phyloP scores from a whole-genome alignment of 2,797 vertebrate genomes.

The Phrynocephalus vlangalii region DNA sequence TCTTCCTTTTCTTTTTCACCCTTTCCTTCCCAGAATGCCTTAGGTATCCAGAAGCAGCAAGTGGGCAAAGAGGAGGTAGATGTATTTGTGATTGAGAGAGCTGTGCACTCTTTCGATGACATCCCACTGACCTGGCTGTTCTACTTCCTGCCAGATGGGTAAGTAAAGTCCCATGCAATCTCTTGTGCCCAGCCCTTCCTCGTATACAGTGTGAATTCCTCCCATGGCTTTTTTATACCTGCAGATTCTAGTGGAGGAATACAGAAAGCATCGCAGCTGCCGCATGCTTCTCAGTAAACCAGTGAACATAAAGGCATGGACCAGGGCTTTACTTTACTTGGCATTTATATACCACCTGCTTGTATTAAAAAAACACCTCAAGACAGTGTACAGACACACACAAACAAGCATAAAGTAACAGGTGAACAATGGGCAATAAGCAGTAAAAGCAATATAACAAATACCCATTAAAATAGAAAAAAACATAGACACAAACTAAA shows the following conservation, averaged over 20 bases:
- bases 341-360: too few species aligned
- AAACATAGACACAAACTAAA: too few species aligned
- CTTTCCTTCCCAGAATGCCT: slow-evolving; percentile 73
- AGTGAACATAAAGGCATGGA: not conserved
- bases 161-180: slow-evolving; percentile 29
- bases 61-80: slow-evolving; percentile 75
- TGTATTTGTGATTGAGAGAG: slow-evolving; percentile 86
- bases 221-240: too few species aligned
- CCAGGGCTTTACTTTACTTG: not conserved
- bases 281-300: not conserved
- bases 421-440: too few species aligned
- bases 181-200: not conserved
- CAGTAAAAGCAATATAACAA: too few species aligned
- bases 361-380: too few species aligned
- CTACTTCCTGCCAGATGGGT: slow-evolving; percentile 90
- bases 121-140: slow-evolving; percentile 81
- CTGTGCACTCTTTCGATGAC: slow-evolving; percentile 64
- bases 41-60: slow-evolving; percentile 80
- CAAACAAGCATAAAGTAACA: too few species aligned
- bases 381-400: too few species aligned
- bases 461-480: too few species aligned
- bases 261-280: too few species aligned
- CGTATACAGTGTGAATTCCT: not conserved
- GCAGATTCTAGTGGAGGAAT: not conserved
- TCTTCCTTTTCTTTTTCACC: not conserved